Base-by-base conservation (phyloP, 2,888 invertebrate species). In the Brenthis daphne region DNA sequence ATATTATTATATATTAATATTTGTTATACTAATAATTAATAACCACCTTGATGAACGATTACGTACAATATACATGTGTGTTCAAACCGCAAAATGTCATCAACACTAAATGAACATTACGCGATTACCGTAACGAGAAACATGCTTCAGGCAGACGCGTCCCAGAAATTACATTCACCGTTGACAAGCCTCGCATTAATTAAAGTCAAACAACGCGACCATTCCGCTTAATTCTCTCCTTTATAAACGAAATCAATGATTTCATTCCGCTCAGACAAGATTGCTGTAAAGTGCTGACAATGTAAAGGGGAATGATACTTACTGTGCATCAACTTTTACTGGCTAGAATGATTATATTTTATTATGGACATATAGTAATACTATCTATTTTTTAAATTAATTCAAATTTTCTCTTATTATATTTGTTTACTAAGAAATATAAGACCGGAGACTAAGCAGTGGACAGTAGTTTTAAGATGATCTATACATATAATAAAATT, bases 171-270 rank as follows among this genome's bases (percentile, higher is more conserved):
- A 88, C 89, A 86, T 82, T 81, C 82, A 79, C 84, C 86, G 89
- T 89, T 88, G 90, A 90, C 90, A 91, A 88, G 88, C 86, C 84
- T 85, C 83, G 84, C 88, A 90, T 90, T 91, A 91, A 91, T 91
- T 90, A 90, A 90, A 90, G 86, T 89, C 89, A 90, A 90, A 91
- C 89, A 91, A 87, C 87, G 85, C 82, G 82, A 84, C 82, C 85
- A 84, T 89, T 87, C 83, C 84, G 82, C 82, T 79, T 86, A 89
- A 89, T 90, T 87, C 89, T 89, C 86, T 88, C 84, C 82, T 84
- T 84, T 77, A 83, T 83, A 84, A 87, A 88, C 82, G 84, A 85
- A 89, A 88, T 89, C 86, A 86, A 86, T 87, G 85, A 87, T 87
- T 87, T 85, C 80, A 86, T 88, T 86, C 81, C 60, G 48, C 50